Evolutionary conservation across 1,140 invertebrate genomes (phyloP).

Genomic region (Lutraria rhynchaena): DNA sequence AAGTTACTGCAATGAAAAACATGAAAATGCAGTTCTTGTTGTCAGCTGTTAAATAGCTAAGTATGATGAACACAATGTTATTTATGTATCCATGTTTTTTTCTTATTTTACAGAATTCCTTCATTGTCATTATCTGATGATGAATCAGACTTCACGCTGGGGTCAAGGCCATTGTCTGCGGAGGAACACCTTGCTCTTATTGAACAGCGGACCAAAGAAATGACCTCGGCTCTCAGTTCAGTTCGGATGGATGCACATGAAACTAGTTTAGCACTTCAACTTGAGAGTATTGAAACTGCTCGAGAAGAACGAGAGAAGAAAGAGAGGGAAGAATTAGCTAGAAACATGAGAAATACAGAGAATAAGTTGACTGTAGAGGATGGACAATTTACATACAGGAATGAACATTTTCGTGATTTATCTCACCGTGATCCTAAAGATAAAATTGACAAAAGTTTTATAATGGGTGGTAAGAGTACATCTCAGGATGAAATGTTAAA

Average conservation of each 20-base stretch:
- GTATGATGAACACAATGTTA: too few relatives aligned
- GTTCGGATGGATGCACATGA: conserved; percentile 11
- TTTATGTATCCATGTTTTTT: too few relatives aligned
- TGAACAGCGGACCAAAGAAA: conserved; percentile 17
- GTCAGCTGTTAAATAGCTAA: too few relatives aligned
- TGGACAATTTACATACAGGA: conserved; percentile 49
- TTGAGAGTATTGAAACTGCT: conserved; percentile 15
- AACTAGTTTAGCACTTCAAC: conserved; percentile 13
- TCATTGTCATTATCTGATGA: neutral
- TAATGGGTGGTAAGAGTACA: conserved; percentile 13
- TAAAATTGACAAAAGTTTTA: conserved; percentile 43
- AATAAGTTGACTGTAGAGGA: conserved; percentile 19
- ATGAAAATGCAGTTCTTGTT: too few relatives aligned
- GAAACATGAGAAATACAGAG: conserved; percentile 1
- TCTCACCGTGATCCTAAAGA: conserved; percentile 44
- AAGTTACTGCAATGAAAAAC: too few relatives aligned
- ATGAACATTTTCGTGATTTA: conserved; percentile 52
- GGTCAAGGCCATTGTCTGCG: conserved; percentile 14
- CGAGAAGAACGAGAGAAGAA: conserved; percentile 10
- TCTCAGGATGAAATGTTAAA: conserved; percentile 6
- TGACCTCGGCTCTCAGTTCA: conserved; percentile 42
- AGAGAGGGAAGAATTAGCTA: conserved; percentile 15
- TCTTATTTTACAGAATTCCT: too few relatives aligned
- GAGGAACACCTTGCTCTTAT: conserved; percentile 30
- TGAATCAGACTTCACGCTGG: conserved; percentile 10